These are phyloP conservation scores for Nicator chloris DNA, from an alignment of 2,113 vertebrate species.

Conservation along the genomic window DNA sequence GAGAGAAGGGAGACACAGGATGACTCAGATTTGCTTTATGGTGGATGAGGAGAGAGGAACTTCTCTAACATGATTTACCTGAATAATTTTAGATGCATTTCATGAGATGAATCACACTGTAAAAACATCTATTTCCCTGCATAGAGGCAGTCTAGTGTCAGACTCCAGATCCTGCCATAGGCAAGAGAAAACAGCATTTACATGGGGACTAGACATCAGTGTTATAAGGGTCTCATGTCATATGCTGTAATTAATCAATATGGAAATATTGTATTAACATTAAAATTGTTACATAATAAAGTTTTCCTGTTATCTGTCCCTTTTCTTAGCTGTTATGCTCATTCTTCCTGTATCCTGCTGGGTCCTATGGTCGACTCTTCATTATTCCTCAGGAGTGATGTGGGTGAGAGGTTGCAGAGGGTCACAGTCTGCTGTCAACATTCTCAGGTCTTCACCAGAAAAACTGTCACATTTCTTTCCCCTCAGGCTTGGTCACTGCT, in stretches of 20 bases:
- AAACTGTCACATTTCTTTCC: background rate
- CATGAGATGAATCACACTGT: background rate
- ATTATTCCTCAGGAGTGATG: accelerated
- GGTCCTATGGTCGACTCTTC: background rate
- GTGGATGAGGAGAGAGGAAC: background rate
- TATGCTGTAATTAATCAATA: background rate
- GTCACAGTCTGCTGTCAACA: background rate
- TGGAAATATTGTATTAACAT: background rate
- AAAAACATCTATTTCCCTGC: background rate
- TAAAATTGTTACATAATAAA: background rate
- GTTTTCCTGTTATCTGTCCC: background rate
- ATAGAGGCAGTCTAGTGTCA: background rate
- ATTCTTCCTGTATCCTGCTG: background rate
- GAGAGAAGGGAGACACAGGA: background rate
- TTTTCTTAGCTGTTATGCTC: background rate
- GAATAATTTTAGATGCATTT: slow-evolving; percentile 6
- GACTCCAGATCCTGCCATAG: background rate
- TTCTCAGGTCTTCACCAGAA: background rate
- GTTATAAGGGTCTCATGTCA: background rate
- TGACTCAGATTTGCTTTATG: background rate
- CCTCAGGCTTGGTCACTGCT: background rate
- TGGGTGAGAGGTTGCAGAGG: background rate
- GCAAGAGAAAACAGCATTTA: background rate
- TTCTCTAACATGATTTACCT: background rate
- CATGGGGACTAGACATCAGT: background rate